Conservation (phyloP, 2,797 vertebrate genomes). For the Galaxias olidus region DNA sequence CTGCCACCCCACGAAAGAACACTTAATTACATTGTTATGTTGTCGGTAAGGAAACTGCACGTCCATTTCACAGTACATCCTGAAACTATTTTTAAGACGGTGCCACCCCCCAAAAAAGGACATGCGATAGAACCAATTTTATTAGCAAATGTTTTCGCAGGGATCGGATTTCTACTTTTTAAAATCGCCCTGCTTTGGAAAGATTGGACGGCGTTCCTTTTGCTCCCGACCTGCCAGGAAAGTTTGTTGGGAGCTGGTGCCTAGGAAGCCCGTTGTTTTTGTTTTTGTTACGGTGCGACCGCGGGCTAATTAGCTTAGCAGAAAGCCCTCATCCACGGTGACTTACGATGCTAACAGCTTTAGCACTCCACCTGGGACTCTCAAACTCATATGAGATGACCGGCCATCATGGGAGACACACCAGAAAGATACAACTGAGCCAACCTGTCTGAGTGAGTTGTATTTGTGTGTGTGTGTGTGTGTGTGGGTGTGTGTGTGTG, state of each 20-base stretch:
- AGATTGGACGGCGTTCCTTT: constrained; percentile 60
- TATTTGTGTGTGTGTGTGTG: constrained; percentile 4
- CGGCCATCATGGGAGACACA: constrained; percentile 35
- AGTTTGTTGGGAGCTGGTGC: constrained; percentile 45
- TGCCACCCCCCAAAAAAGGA: constrained; percentile 51
- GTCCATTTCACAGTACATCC: constrained; percentile 8
- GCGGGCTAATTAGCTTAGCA: constrained; percentile 72
- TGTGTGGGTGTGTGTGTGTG: constrained; percentile 12
- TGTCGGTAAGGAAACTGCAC: too few species aligned
- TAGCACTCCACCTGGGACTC: constrained; percentile 35
- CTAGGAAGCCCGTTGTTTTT: constrained; percentile 46
- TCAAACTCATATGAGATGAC: constrained; percentile 43
- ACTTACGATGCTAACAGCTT: constrained; percentile 49
- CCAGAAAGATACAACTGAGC: constrained; percentile 22
- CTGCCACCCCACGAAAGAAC: too few species aligned
- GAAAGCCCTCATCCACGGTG: constrained; percentile 55
- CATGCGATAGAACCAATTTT: constrained; percentile 50
- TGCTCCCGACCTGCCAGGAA: constrained; percentile 63
- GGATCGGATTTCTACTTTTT: constrained; percentile 37
- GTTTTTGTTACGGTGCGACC: constrained; percentile 59
- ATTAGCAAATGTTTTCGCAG: constrained; percentile 60
- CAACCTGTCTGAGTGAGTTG: background rate
- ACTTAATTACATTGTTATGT: too few species aligned
- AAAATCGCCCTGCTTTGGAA: constrained; percentile 49
- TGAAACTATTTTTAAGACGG: constrained; percentile 38